Evolutionary conservation across 2,888 invertebrate species (phyloP), one percentile per base, ranked within the genome.

Genomic region (Chrysolina oricalcia): DNA sequence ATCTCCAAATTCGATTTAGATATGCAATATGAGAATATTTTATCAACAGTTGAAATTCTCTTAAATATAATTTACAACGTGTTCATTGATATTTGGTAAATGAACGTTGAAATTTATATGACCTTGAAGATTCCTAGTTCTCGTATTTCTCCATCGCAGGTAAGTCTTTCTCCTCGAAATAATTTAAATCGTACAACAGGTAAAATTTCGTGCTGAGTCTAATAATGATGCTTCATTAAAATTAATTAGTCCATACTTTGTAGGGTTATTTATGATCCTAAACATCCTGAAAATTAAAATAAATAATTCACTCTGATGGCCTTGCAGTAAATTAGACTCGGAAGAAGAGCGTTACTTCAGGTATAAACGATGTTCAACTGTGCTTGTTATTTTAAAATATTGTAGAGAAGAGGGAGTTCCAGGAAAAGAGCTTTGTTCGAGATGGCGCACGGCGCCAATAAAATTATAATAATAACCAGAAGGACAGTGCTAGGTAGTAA

Each of bases 181-280:
- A n/a, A 59, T 59, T 15, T 17, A 59, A 72, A 50, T 72, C 70
- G 53, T 72, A 75, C 56, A 64, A 50, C 56, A 69, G 72, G 72
- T 72, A 76, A 74, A 72, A 73, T 76, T 74, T 76, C 66, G 65
- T 70, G 73, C 76, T 66, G 56, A 64, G 67, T 69, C 74, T 75
- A 68, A 75, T 70, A 76, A 76, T 76, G 74, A 76, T 70, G 72
- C 70, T 76, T 78, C 76, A 74, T 78, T 76, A 76, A 78, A 74
- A 72, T 76, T 78, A 78, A 78, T 78, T 78, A 76, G 72, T 65
- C 66, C 73, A 74, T 72, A 74, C 72, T 78, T 66, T 65, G 65
- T 70, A 53, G 64, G 72, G 74, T 74, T 72, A 75, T 76, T 74
- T 74, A 78, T 76, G 76, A 70, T 53, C 70, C 56, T 68, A 46